Base-by-base conservation (phyloP, 2,888 invertebrate species). In the Drosophila testacea region DNA sequence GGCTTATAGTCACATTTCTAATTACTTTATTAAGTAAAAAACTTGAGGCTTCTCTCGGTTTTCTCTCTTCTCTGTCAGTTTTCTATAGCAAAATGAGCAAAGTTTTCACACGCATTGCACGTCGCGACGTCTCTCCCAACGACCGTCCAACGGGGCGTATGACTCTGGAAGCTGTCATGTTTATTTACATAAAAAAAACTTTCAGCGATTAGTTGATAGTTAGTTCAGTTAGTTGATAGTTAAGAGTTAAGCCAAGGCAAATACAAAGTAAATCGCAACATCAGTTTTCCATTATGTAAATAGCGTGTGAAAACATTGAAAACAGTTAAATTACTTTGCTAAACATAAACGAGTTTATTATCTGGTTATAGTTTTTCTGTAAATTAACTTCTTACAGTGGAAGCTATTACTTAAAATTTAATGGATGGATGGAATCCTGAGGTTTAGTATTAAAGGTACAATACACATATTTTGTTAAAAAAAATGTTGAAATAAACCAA, bases 51-150 rank as follows among this genome's bases (percentile, higher is more conserved):
- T 47, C 22, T 32, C 39, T 42, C 36, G 5, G 46, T 28, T 54
- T 30, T 32, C 27, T 9, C 52, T 28, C 39, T 30, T 32, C 27
- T 9, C 52, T 47, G 57, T 36, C 50, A 27, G 50, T 52, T 55
- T 55, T 77, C 50, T 30, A 42, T 34, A 77, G 27, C 57, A 46
- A 76, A 77, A 70, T 74, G 64, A 70, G 51, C 65, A 77, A 77
- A 75, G 73, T 77, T 75, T 77, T 54, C 30, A 27, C 30, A 38
- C 32, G 34, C 22, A 22, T 22, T 22, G 22, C 22, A 22, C 36
- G 4, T 7, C 36, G 7, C 36, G 22, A 11, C 1, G 34, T 51
- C 16, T 44, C n/a, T 13, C 34, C 10, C 6, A 16, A 10, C 32
- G 13, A 32, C 30, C 36, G 4, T 5, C 52, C 28, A 38, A 39